Conservation (phyloP, 2,113 vertebrate species). For the Poecilia latipinna region DNA sequence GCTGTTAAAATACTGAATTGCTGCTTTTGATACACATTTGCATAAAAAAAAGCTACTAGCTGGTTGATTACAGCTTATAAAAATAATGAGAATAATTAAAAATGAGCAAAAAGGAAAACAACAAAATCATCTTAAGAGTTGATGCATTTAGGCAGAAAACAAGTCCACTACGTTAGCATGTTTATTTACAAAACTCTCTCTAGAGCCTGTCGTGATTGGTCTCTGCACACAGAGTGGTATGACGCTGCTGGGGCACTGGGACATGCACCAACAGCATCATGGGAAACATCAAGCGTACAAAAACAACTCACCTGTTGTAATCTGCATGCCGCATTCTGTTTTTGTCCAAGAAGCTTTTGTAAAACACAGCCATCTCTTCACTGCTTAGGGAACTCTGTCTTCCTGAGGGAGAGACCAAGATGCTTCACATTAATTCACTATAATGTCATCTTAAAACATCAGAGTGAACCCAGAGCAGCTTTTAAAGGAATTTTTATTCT, state of each 20-base stretch:
- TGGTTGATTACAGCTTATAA: not conserved
- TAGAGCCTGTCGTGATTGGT: slow-evolving; percentile 8
- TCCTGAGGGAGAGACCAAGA: slow-evolving; percentile 71
- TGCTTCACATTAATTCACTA: no score
- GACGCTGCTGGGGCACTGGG: not conserved
- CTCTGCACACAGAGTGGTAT: not conserved
- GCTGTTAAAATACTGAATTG: not conserved
- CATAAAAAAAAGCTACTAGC: not conserved
- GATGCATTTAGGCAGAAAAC: not conserved
- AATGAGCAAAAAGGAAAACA: not conserved
- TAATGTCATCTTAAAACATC: no score
- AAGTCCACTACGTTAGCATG: not conserved
- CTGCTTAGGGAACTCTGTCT: slow-evolving; percentile 81
- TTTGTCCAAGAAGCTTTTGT: slow-evolving; percentile 90
- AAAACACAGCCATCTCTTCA: slow-evolving; percentile 95
- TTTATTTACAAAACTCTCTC: slow-evolving; percentile 17
- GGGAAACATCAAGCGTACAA: not conserved
- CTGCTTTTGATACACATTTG: not conserved
- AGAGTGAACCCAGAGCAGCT: no score
- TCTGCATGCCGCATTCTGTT: slow-evolving; percentile 86
- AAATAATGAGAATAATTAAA: not conserved
- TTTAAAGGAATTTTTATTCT: no score
- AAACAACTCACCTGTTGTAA: slow-evolving; percentile 90
- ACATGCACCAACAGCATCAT: not conserved
- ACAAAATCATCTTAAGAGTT: not conserved